A percentile compares a stretch with the other conserved stretches of the same genome.
These are phyloP conservation scores for Actinostola sp. DNA, from an alignment of 92 coral and sea anemone species.

Conservation along the genomic window DNA sequence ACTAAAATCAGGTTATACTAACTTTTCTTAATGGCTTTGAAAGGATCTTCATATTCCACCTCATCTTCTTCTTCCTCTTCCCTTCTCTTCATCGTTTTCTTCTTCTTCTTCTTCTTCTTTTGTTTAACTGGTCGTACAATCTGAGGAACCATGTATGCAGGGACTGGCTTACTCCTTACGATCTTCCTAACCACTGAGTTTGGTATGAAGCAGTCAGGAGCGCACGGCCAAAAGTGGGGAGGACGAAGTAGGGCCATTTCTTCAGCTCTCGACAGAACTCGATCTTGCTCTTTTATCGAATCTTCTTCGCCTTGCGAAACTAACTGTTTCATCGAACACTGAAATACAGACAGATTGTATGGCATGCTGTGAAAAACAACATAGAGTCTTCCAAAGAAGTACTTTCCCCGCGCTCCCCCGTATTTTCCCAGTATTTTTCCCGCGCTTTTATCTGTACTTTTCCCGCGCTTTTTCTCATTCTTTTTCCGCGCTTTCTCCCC, in stretches of 20 bases:
- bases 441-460: too few species aligned
- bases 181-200: constrained; percentile 83
- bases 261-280: constrained; percentile 8
- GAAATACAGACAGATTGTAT: background rate
- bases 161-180: constrained; percentile 55
- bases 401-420: too few species aligned
- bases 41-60: background rate
- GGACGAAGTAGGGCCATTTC: constrained; percentile 27
- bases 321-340: constrained; percentile 14
- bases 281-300: constrained; percentile 1
- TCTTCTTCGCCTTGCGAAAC: background rate
- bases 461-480: too few species aligned
- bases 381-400: background rate
- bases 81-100: background rate
- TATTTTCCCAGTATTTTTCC: too few species aligned
- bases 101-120: constrained; percentile 18
- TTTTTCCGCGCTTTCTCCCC: too few species aligned
- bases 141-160: constrained; percentile 52
- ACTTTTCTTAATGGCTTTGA: constrained; percentile 30
- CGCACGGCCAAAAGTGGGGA: constrained; percentile 88
- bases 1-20: background rate
- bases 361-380: background rate
- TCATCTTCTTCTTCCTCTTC: constrained; percentile 7
- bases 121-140: constrained; percentile 33
- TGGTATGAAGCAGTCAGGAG: constrained; percentile 93